Percentiles rank a stretch among this genome's conserved stretches.
Evolutionary conservation across 2,797 vertebrate species (phyloP).

Genomic region (Hipposideros larvatus): DNA sequence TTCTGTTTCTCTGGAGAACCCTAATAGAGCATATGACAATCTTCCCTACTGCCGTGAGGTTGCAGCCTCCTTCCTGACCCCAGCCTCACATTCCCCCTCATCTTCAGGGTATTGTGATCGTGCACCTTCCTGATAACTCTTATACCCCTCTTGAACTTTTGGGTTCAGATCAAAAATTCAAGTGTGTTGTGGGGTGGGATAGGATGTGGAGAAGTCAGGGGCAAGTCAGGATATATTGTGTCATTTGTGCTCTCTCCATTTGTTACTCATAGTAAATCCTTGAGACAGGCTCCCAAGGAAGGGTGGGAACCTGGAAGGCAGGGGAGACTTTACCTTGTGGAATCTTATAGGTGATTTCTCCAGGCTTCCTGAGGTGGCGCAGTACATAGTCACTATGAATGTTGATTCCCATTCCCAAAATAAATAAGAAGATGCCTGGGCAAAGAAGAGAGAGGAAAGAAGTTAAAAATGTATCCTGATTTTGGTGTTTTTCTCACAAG

Average conservation of each 20-base stretch:
- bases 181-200: background rate
- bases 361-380: slow-evolving; percentile 92
- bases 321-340: slow-evolving; percentile 90
- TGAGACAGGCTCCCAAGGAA: background rate
- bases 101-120: background rate
- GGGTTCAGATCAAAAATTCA: background rate
- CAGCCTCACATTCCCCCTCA: background rate
- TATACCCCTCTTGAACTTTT: background rate
- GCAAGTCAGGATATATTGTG: background rate
- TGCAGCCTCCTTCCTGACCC: background rate
- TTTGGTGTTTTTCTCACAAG: background rate
- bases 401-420: slow-evolving; percentile 94
- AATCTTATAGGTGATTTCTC: slow-evolving; percentile 93
- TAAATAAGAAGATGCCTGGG: slow-evolving; percentile 92
- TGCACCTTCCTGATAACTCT: background rate
- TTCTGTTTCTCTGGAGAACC: background rate
- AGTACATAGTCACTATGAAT: slow-evolving; percentile 95
- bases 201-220: background rate
- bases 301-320: background rate
- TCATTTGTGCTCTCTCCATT: too few relatives aligned
- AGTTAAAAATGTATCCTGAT: background rate
- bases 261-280: background rate
- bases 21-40: background rate
- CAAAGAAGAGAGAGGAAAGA: slow-evolving; percentile 64
- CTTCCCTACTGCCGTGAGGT: background rate